These are phyloP conservation scores for Ptilorrhoa leucosticta DNA, from an alignment of 2,113 vertebrate genomes.

Conservation along the genomic window DNA sequence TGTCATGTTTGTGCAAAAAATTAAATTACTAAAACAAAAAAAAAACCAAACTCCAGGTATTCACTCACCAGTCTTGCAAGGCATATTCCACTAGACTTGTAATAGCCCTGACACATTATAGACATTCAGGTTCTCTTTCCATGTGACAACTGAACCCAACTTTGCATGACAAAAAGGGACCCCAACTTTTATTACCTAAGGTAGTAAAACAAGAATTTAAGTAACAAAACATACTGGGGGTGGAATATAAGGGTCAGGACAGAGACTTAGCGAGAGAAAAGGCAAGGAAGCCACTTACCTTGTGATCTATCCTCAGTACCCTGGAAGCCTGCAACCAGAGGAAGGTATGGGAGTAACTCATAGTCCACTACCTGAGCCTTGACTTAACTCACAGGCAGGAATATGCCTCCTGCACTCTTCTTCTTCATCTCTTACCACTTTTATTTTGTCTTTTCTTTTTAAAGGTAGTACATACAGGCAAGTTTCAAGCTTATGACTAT, in stretches of 20 bases:
- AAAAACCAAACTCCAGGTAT: background rate
- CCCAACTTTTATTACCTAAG: background rate
- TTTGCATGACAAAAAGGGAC: background rate
- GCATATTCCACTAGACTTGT: background rate
- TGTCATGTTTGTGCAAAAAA: background rate
- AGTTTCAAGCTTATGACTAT: conserved; percentile 10
- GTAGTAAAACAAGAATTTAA: background rate
- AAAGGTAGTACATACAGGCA: background rate
- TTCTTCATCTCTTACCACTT: background rate
- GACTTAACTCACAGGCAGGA: background rate
- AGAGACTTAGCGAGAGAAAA: background rate
- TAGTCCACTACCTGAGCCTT: background rate
- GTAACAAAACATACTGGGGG: background rate
- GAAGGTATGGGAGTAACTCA: background rate
- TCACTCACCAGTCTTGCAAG: background rate
- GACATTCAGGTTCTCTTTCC: background rate
- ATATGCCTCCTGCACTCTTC: background rate
- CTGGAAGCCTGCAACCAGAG: background rate
- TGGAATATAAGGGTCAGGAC: background rate
- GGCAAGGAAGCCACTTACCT: background rate
- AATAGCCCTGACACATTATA: background rate
- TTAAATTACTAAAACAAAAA: background rate
- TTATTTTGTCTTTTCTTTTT: background rate
- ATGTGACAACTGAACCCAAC: background rate
- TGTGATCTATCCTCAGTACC: background rate